Evolutionary conservation across 1,140 invertebrate genomes (phyloP).

Genomic region (Lucilia cuprina): DNA sequence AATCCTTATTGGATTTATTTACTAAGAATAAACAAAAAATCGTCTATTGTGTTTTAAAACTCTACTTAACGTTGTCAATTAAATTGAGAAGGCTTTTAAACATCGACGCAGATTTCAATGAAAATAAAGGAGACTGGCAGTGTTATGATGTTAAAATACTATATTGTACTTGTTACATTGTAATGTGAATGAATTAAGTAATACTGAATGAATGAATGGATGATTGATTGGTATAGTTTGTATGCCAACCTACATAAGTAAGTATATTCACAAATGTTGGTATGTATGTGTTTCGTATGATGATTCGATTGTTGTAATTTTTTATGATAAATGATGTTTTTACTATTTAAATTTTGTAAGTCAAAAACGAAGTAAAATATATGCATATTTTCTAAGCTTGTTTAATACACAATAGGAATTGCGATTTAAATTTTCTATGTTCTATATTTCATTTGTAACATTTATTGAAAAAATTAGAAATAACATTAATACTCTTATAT

Average conservation of each 20-base stretch:
- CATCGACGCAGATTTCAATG: not conserved
- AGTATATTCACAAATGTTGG: no score
- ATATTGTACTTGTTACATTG: not conserved
- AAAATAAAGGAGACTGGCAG: not conserved
- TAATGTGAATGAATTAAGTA: not conserved
- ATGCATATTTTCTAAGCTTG: not conserved
- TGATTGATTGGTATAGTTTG: not conserved
- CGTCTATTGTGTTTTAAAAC: not conserved
- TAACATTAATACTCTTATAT: no score
- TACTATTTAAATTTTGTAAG: not conserved
- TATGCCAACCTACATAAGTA: not conserved
- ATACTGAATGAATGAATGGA: not conserved
- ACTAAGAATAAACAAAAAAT: not conserved
- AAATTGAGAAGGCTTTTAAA: conserved; percentile 2
- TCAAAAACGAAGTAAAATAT: not conserved
- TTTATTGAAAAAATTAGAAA: no score
- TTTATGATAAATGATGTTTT: conserved; percentile 17
- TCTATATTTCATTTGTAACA: no score
- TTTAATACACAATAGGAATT: no score
- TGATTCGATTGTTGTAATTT: not conserved
- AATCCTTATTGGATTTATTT: not conserved
- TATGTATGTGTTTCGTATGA: no score
- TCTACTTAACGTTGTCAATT: conserved; percentile 16
- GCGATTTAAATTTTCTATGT: no score
- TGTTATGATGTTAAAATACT: not conserved